Percentiles rank a stretch among this genome's conserved stretches.
phyloP scores from a whole-genome alignment of 2,888 invertebrate genomes.

The Lumbricus terrestris region DNA sequence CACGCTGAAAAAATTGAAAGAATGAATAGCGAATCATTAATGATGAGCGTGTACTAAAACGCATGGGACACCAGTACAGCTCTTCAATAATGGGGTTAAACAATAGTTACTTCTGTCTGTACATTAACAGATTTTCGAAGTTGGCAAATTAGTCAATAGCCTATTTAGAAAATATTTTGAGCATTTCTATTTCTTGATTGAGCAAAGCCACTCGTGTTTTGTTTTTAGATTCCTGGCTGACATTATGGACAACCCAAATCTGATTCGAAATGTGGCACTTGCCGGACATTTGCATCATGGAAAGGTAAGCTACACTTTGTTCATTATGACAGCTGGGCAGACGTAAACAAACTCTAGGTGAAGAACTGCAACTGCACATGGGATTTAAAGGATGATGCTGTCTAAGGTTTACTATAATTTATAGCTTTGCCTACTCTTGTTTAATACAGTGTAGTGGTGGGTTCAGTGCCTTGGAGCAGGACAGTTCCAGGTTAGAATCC shows the following conservation, averaged over 20 bases:
- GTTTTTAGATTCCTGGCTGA: slow-evolving; percentile 79
- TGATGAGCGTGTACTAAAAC: no score
- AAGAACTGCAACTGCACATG: not conserved
- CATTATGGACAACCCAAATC: slow-evolving; percentile 91
- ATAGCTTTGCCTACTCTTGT: not conserved
- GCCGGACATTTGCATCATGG: slow-evolving; percentile 98
- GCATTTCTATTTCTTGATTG: not conserved
- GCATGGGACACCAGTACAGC: no score
- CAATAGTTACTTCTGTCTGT: not conserved
- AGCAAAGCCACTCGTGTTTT: not conserved
- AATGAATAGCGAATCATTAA: no score
- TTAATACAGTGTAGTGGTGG: no score
- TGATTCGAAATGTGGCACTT: slow-evolving; percentile 91
- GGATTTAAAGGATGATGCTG: not conserved
- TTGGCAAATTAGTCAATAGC: not conserved
- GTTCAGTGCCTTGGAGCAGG: no score
- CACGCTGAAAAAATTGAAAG: no score
- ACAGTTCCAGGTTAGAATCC: no score
- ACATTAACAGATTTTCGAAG: not conserved
- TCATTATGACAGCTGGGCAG: not conserved
- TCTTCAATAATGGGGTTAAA: no score
- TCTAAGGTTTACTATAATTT: not conserved
- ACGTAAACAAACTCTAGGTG: not conserved
- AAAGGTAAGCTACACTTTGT: slow-evolving; percentile 65
- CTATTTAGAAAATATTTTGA: not conserved